Conservation (phyloP, 2,113 vertebrate species). For the Butorides virescens region DNA sequence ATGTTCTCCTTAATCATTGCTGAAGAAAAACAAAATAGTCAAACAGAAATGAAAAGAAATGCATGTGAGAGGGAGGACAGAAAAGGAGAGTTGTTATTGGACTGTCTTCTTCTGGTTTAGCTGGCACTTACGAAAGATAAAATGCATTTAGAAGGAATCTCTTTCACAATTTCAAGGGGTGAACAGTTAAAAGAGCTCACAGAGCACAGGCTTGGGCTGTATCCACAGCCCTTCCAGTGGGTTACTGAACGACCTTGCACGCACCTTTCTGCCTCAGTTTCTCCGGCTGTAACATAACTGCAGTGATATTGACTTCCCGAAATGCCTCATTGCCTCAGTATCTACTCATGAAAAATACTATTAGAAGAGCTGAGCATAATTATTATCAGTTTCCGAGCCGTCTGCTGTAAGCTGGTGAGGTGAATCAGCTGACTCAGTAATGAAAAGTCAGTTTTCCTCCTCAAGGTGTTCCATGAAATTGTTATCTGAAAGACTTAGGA, state of each 20-base stretch:
- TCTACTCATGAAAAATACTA: background rate
- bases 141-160: background rate
- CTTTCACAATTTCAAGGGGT: background rate
- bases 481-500: background rate
- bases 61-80: background rate
- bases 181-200: background rate
- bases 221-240: background rate
- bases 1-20: background rate
- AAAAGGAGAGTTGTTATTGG: background rate
- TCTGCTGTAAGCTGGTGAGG: background rate
- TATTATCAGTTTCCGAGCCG: background rate
- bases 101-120: background rate
- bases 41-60: background rate
- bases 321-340: slow-evolving; percentile 15
- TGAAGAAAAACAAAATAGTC: background rate
- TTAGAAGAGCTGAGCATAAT: background rate
- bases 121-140: background rate
- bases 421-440: slow-evolving; percentile 17
- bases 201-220: background rate
- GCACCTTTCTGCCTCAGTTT: slow-evolving; percentile 50
- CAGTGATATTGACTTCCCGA: background rate
- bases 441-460: slow-evolving; percentile 26
- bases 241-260: background rate
- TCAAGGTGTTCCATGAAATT: background rate
- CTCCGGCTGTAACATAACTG: background rate